Conservation (phyloP, 2,888 invertebrate species). For the Eupithecia subfuscata region DNA sequence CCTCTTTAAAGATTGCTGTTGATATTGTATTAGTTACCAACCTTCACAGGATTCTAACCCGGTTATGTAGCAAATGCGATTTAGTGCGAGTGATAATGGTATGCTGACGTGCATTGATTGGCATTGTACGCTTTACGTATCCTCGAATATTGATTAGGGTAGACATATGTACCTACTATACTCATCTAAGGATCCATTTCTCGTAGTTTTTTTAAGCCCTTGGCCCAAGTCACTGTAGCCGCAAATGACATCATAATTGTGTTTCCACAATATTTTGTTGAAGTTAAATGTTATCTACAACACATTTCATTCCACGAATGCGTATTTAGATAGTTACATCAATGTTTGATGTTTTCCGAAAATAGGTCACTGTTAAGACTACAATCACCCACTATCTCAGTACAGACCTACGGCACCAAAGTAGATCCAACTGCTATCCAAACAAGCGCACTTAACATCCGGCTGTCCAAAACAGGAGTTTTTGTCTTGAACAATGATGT, state of each 20-base stretch:
- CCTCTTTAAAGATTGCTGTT: background rate
- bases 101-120: background rate
- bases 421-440: constrained; percentile 15
- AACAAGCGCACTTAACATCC: constrained; percentile 35
- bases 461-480: constrained; percentile 29
- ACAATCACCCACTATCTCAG: constrained; percentile 30
- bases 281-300: background rate
- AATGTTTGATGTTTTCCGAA: constrained; percentile 32
- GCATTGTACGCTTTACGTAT: background rate
- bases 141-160: too few species aligned
- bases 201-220: background rate
- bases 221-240: background rate
- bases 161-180: background rate
- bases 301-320: constrained; percentile 9
- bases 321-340: constrained; percentile 9
- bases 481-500: constrained; percentile 33
- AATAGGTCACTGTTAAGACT: constrained; percentile 34
- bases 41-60: background rate
- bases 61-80: background rate
- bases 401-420: constrained; percentile 15
- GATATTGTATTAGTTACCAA: background rate
- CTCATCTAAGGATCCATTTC: background rate
- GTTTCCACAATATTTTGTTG: background rate
- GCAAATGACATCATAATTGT: background rate
- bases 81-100: background rate